These are phyloP conservation scores for Belgica antarctica DNA, from an alignment of 2,888 invertebrate genomes.

Conservation along the genomic window DNA sequence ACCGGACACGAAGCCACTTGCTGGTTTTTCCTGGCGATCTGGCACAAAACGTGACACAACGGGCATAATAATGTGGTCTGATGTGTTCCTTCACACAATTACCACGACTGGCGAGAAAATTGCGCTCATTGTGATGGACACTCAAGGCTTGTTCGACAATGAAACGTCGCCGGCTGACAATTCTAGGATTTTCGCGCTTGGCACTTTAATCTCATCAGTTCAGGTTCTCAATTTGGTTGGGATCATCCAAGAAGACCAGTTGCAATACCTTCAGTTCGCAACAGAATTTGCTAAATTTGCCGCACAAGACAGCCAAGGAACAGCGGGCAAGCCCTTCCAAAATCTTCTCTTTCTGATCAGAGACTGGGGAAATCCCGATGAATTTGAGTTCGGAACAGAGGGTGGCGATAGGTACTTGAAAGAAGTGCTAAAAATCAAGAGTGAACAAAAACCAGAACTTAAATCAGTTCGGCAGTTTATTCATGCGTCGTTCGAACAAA, in stretches of 20 bases:
- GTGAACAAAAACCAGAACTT: constrained; percentile 36
- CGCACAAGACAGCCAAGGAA: background rate
- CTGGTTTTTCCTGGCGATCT: constrained; percentile 42
- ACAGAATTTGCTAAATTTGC: constrained; percentile 42
- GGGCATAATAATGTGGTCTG: constrained; percentile 42
- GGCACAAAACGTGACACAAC: constrained; percentile 40
- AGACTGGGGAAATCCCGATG: constrained; percentile 38
- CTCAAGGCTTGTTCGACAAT: constrained; percentile 44
- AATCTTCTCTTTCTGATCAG: constrained; percentile 43
- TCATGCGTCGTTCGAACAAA: constrained; percentile 32
- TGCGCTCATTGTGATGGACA: constrained; percentile 40
- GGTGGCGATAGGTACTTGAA: constrained; percentile 36
- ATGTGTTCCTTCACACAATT: constrained; percentile 30
- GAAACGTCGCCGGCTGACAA: constrained; percentile 38
- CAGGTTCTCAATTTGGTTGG: constrained; percentile 32
- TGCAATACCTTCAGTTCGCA: constrained; percentile 40
- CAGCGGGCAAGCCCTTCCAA: constrained; percentile 40
- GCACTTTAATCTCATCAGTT: constrained; percentile 41
- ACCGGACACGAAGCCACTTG: background rate
- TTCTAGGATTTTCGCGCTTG: constrained; percentile 35
- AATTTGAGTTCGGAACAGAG: constrained; percentile 25
- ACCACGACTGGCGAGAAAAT: constrained; percentile 33
- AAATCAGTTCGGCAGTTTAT: constrained; percentile 28
- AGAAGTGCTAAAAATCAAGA: background rate
- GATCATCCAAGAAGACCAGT: constrained; percentile 43